Conservation (phyloP, 2,797 vertebrate genomes). For the Brachyrhaphis roseni region DNA sequence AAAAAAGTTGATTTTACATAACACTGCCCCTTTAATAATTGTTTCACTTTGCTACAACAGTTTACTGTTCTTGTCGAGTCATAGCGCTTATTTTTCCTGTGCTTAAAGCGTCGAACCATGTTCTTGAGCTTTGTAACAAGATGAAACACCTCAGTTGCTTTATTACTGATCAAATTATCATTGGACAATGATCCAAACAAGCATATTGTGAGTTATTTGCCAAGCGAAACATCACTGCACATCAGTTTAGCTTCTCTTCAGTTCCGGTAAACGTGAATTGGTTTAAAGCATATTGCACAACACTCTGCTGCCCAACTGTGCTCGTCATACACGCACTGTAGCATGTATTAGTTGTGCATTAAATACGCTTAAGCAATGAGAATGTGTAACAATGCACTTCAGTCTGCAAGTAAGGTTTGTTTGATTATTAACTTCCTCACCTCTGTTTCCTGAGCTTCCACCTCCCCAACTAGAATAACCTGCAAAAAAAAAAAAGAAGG, state of each 20-base stretch:
- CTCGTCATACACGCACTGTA: background rate
- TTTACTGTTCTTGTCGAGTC: background rate
- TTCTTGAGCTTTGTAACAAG: background rate
- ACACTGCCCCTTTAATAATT: too few relatives aligned
- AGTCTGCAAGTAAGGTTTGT: background rate
- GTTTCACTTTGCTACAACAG: background rate
- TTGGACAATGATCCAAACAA: background rate
- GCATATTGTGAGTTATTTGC: background rate
- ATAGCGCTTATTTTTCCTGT: background rate
- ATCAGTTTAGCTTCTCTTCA: background rate
- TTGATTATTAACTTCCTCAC: constrained; percentile 54
- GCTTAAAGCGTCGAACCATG: background rate
- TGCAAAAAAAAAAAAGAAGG: constrained; percentile 24
- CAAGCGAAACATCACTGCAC: background rate
- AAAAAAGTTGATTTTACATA: too few relatives aligned
- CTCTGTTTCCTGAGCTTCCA: constrained; percentile 77
- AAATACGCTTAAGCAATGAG: background rate
- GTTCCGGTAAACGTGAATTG: background rate
- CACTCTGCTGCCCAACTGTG: background rate
- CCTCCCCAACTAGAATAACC: constrained; percentile 83
- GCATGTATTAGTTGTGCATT: background rate
- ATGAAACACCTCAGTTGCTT: background rate
- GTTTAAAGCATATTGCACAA: background rate
- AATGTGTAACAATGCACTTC: background rate
- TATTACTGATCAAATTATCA: background rate